phyloP scores from a whole-genome alignment of 2,113 vertebrate species.

The Lasiurus cinereus region DNA sequence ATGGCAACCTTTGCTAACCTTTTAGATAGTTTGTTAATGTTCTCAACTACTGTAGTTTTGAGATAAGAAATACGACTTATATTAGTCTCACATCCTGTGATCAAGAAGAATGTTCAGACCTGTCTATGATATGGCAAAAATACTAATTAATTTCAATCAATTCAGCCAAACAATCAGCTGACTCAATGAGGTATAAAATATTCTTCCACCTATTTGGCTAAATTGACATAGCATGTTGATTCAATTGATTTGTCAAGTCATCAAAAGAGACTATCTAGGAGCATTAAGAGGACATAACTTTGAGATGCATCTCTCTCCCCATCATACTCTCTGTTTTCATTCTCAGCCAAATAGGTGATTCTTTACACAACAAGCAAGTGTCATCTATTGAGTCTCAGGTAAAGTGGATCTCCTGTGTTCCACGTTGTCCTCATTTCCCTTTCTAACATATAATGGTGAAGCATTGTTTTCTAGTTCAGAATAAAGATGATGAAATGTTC shows the following conservation, averaged over 20 bases:
- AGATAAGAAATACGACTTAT: not conserved
- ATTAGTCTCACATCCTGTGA: not conserved
- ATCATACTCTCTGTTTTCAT: not conserved
- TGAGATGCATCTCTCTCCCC: not conserved
- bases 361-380: not conserved
- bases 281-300: not conserved
- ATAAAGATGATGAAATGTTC: conserved; percentile 75
- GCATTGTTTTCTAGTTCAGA: conserved; percentile 68
- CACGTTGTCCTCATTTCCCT: conserved; percentile 57
- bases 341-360: not conserved
- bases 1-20: not conserved
- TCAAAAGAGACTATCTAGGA: not conserved
- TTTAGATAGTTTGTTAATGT: not conserved
- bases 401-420: conserved; percentile 43
- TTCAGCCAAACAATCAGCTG: not conserved
- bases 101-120: conserved; percentile 2
- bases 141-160: conserved; percentile 1
- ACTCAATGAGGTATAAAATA: conserved; percentile 11
- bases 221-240: not conserved
- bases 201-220: not conserved
- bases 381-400: not conserved
- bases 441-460: conserved; percentile 58
- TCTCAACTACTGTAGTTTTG: not conserved
- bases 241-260: not conserved
- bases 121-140: not conserved